A percentile compares a stretch with the other conserved stretches of the same genome.
Evolutionary conservation across 2,797 vertebrate genomes (phyloP).

Genomic region (Pseudopleuronectes americanus): DNA sequence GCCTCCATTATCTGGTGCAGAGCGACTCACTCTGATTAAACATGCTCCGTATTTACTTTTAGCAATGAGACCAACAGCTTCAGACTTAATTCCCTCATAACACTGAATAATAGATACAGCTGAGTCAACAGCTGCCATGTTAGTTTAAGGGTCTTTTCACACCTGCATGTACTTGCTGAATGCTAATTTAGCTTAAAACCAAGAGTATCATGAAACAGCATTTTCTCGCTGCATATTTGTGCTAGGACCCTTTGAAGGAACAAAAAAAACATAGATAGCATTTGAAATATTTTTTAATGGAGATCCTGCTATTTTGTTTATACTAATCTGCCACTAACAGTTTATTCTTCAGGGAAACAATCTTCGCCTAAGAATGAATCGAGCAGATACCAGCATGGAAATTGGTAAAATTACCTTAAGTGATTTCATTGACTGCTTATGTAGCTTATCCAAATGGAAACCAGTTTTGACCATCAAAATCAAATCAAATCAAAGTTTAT

Average conservation of each 20-base stretch:
- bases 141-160: not conserved
- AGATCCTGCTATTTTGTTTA: too few relatives aligned
- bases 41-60: not conserved
- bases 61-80: constrained; percentile 2
- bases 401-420: constrained; percentile 15
- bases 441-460: constrained; percentile 11
- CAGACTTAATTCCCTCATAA: not conserved
- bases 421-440: constrained; percentile 2
- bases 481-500: too few relatives aligned
- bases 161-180: not conserved
- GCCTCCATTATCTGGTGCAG: not conserved
- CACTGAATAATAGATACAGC: constrained; percentile 30
- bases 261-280: too few relatives aligned
- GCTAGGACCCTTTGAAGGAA: too few relatives aligned
- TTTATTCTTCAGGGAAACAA: not conserved
- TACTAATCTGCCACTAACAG: not conserved
- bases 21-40: constrained; percentile 33
- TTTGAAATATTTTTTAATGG: too few relatives aligned
- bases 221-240: too few relatives aligned
- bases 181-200: too few relatives aligned
- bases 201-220: too few relatives aligned
- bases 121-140: constrained; percentile 35
- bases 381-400: not conserved
- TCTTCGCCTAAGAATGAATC: not conserved
- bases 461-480: constrained; percentile 1